Evolutionary conservation across 2,888 invertebrate species (phyloP).

Genomic region (Scrobipalpa costella): DNA sequence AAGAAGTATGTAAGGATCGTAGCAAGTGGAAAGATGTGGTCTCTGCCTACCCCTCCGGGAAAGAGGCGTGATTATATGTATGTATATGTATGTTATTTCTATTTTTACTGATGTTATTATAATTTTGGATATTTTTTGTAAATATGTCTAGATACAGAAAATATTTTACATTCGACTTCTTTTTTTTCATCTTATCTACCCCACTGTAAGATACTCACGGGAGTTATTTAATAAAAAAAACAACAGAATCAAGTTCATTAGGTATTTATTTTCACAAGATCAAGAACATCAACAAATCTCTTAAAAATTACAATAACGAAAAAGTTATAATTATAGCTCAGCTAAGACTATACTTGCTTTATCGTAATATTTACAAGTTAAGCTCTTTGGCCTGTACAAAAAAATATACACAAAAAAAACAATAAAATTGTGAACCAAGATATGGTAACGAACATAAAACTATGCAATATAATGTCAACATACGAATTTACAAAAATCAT

Average conservation of each 20-base stretch:
- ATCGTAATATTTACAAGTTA: constrained; percentile 69
- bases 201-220: not conserved
- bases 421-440: constrained; percentile 67
- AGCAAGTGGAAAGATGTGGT: no score
- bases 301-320: constrained; percentile 79
- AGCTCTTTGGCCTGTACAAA: constrained; percentile 80
- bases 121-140: no score
- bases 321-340: constrained; percentile 59
- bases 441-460: constrained; percentile 76
- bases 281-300: constrained; percentile 81
- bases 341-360: constrained; percentile 62
- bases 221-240: constrained; percentile 11
- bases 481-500: constrained; percentile 38
- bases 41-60: no score
- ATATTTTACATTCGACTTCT: no score
- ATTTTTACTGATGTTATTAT: no score
- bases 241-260: constrained; percentile 51
- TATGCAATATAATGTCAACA: constrained; percentile 74
- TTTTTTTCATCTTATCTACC: no score
- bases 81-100: no score
- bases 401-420: constrained; percentile 63
- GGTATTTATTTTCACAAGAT: constrained; percentile 77
- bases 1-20: no score
- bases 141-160: no score
- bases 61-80: no score